Evolutionary conservation across 2,888 invertebrate genomes (phyloP), one percentile per base, ranked within the genome.

Genomic region (Oscheius sp.): DNA sequence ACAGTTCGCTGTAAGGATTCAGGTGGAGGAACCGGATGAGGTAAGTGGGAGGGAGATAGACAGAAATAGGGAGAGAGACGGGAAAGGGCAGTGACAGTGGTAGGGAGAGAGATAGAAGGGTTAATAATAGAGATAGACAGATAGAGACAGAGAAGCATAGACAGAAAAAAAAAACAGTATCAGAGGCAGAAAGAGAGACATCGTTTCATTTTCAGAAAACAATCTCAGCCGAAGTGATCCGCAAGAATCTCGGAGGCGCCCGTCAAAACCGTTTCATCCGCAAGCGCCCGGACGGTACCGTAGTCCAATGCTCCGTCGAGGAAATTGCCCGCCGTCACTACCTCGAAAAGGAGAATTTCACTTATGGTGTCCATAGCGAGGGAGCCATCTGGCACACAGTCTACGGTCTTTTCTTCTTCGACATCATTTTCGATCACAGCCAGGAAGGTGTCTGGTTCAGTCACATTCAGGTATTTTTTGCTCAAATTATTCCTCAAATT

Each of bases 331-430:
- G 84, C n/a, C 35, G 73, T 21, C 77, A 83, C 66, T 85, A 86
- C 71, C 21, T 83, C 29, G 73, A 82, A 13, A 73, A 79, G 7
- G 78, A 80, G 13, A 78, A 75, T 35, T 86, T 78, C 48, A 71
- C 65, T 7, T 73, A 77, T 48, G 86, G 86, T 7, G 73, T 84
- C 4, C 82, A 82, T 59, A 79, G 77, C 50, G 86, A 86, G 77
- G 86, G 85, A 13, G 71, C 76, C 21, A 75, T 78, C 29, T 87
- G 86, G 85, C 86, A 85, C 68, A 81, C 84, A 0, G 53, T 80
- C 9, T 83, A 84, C 70, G 86, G 85, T 9, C 73, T 83, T 9
- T 74, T 83, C 65, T 86, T 80, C 74, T 82, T 80, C 57, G 84
- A 85, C 57, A 73, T 85, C 57, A 82, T 86, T 58, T 86, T 82